Base-by-base conservation (phyloP, 2,113 vertebrate species). In the Actinemys pallida region DNA sequence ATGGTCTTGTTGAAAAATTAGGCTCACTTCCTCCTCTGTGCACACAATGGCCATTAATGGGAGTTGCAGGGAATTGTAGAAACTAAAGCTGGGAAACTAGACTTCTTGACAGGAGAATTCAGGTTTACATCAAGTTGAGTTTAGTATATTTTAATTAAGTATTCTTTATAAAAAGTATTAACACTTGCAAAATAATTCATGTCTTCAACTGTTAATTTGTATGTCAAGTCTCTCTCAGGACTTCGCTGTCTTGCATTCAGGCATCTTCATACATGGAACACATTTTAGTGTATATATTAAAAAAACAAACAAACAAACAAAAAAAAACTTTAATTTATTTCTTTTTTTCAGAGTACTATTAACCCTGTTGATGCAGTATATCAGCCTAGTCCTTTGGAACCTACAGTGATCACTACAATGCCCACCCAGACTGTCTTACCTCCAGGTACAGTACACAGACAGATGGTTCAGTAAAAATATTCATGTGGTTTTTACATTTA, bases 311-410 rank as follows among this genome's bases (percentile, higher is more conserved):
- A 39, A 39, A 39, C 39, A 39, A 39, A 39, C 39, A 39, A 56
- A 93, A 93, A 96, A 92, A 89, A 93, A 85, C 13, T 47, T 16
- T 97, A 59, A 11, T 96, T 82, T 96, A 45, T 92, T 93, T 95
- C 90, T 93, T 93, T 97, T 57, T 93, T 97, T 90, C 96, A 99
- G 99, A 99, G 99, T 98, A 99, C 99, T 97, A 99, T 99, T 94
- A 99, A 99, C 98, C 99, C 99, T 4, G 99, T 99, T 98, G 99
- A 99, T 98, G 99, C 99, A 89, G 98, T 99, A 65, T 99, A 99
- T 94, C 99, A 99, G 95, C 99, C 99, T 94, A 98, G 97, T 92
- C 98, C 99, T 94, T 98, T 99, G 98, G 99, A 99, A 90, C 97
- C 98, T 5, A 93, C 98, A 42, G 98, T 98, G 98, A 98, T 98